Evolutionary conservation across 2,113 vertebrate species (phyloP), one percentile per base, ranked within the genome.

Genomic region (Trachemys scripta): DNA sequence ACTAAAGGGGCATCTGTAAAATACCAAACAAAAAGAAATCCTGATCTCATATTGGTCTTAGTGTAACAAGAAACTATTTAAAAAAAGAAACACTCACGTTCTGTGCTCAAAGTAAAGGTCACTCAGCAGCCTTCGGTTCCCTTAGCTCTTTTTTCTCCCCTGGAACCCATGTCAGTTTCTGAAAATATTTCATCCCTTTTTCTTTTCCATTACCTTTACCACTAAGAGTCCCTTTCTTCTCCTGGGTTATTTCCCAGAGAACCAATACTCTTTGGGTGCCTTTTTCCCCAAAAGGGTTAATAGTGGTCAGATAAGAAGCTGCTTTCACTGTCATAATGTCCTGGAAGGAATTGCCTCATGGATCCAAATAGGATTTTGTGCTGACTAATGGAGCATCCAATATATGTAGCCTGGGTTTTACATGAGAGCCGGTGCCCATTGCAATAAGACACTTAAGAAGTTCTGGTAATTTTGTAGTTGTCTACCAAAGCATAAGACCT

Each of bases 271-370:
- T 97, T 93, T 92, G 95, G 92, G 92, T 97, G 62, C 81, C 83
- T 97, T 97, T 97, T 90, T 94, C 95, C 96, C 82, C 94, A 96
- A 97, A 95, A 96, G 93, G 93, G 87, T 97, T 97, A 96, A 96
- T 97, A 97, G 98, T 97, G 94, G 87, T 96, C 95, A 98, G 96
- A 96, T 90, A 84, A 96, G 95, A 95, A 95, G 79, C 95, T 97
- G 87, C 94, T 88, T 97, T 90, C 82, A 89, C 93, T 75, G 19
- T 89, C 95, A 2, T 90, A 79, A 95, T 92, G 88, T 97, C 90
- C 80, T 92, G 84, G 95, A 88, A 85, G 51, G 10, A 92, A 86
- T 51, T 86, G 72, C 54, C 49, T 92, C 85, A n/a, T 19, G 1
- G 1, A 51, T 94, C 86, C 85, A 92, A 84, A 95, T 1, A 3